Percentiles rank a stretch among this genome's conserved stretches.
Evolutionary conservation across 1,140 invertebrate species (phyloP).

Genomic region (Drosophila ogumai): DNA sequence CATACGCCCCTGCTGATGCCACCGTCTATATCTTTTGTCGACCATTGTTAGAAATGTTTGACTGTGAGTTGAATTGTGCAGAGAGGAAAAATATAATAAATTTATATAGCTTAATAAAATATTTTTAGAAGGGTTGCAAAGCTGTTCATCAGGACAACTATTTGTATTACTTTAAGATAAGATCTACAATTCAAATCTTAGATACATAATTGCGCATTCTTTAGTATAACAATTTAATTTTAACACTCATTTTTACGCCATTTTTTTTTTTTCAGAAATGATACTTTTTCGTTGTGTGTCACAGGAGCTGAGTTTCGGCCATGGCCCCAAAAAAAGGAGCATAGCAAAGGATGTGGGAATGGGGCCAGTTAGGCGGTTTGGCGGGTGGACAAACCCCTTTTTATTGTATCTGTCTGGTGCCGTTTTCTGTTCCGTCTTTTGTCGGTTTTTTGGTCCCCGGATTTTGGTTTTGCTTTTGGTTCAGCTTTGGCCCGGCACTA

Average conservation of each 20-base stretch:
- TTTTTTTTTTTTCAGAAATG: not conserved
- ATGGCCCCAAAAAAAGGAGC: slow-evolving; percentile 40
- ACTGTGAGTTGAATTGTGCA: slow-evolving; percentile 57
- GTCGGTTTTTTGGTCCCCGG: slow-evolving; percentile 50
- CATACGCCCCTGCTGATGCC: not conserved
- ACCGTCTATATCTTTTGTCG: slow-evolving; percentile 3
- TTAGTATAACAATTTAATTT: not conserved
- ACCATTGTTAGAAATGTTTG: slow-evolving; percentile 76
- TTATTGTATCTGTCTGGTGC: slow-evolving; percentile 71
- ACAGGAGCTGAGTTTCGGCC: slow-evolving; percentile 48
- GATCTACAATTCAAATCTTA: not conserved
- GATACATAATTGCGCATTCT: too few relatives aligned
- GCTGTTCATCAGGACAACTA: too few relatives aligned
- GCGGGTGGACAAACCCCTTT: slow-evolving; percentile 39
- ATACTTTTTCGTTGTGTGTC: slow-evolving; percentile 19
- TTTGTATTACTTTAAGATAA: not conserved
- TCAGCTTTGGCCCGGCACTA: slow-evolving; percentile 39
- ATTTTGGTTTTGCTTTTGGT: slow-evolving; percentile 40
- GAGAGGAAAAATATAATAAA: slow-evolving; percentile 9
- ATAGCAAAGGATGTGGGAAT: not conserved
- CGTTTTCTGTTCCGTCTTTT: slow-evolving; percentile 35
- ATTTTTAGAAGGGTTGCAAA: too few relatives aligned
- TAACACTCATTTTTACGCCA: too few relatives aligned
- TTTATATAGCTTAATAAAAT: not conserved
- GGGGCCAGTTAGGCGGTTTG: slow-evolving; percentile 5